phyloP scores from a whole-genome alignment of 2,888 invertebrate species.

The Gari tellinella region DNA sequence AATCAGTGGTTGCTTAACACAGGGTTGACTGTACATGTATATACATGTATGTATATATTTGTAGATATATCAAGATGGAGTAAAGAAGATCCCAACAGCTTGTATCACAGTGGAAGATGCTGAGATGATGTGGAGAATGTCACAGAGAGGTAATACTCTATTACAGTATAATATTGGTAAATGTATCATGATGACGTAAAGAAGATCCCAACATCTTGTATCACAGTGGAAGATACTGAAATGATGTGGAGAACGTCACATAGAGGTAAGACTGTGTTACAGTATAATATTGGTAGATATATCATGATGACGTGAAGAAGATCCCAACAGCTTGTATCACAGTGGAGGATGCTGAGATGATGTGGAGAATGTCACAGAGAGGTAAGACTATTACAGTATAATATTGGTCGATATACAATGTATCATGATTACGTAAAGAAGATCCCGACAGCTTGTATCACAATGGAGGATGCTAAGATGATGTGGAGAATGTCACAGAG shows the following conservation, averaged over 20 bases:
- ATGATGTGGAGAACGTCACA: too few species aligned
- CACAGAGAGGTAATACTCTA: constrained; percentile 86
- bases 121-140: constrained; percentile 89
- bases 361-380: constrained; percentile 88
- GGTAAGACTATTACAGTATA: too few species aligned
- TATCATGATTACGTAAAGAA: constrained; percentile 57
- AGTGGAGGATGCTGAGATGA: constrained; percentile 91
- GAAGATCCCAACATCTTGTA: too few species aligned
- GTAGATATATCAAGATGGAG: too few species aligned
- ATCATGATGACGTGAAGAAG: constrained; percentile 59
- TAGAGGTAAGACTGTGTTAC: too few species aligned
- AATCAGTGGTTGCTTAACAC: too few species aligned
- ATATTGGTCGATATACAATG: too few species aligned
- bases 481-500: constrained; percentile 88
- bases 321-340: constrained; percentile 87
- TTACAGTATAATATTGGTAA: too few species aligned
- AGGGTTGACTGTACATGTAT: too few species aligned
- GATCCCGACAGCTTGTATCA: constrained; percentile 86
- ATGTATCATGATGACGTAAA: constrained; percentile 50
- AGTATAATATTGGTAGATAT: too few species aligned
- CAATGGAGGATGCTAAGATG: constrained; percentile 91
- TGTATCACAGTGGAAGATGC: constrained; percentile 92
- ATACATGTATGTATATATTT: too few species aligned
- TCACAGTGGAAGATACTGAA: too few species aligned
- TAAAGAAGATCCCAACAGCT: constrained; percentile 77